Evolutionary conservation across 2,797 vertebrate genomes (phyloP).

Genomic region (Macroramphosus scolopax): DNA sequence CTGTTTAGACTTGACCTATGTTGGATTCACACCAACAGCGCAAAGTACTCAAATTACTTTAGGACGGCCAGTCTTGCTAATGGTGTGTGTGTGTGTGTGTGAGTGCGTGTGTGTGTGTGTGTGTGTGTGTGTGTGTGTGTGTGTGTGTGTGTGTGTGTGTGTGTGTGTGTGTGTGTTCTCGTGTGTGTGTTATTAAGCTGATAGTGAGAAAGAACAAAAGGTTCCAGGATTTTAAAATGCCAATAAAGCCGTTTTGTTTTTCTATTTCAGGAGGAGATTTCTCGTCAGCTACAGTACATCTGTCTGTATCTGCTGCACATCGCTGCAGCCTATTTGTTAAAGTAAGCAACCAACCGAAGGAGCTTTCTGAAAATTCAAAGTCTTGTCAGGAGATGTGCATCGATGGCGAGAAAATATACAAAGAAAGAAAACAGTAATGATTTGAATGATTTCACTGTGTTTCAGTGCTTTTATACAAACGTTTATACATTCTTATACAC

Average conservation of each 20-base stretch:
- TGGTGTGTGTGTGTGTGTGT: too few species aligned
- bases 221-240: background rate
- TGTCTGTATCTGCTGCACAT: slow-evolving; percentile 93
- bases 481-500: too few species aligned
- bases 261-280: slow-evolving; percentile 89
- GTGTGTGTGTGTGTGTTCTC: background rate
- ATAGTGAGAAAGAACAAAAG: background rate
- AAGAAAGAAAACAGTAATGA: too few species aligned
- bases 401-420: too few species aligned
- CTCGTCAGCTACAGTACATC: slow-evolving; percentile 93
- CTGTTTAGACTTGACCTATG: too few species aligned
- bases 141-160: slow-evolving; percentile 20
- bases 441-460: too few species aligned
- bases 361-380: background rate
- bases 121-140: too few species aligned
- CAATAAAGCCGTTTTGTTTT: slow-evolving; percentile 40
- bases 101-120: too few species aligned
- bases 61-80: too few species aligned
- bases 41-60: too few species aligned
- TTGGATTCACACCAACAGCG: too few species aligned
- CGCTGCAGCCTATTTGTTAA: slow-evolving; percentile 90
- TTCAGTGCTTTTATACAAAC: too few species aligned
- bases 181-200: background rate
- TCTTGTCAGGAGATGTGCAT: background rate
- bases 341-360: slow-evolving; percentile 79